These are phyloP conservation scores for Eciton burchellii DNA, from an alignment of 1,140 invertebrate species.

Conservation along the genomic window DNA sequence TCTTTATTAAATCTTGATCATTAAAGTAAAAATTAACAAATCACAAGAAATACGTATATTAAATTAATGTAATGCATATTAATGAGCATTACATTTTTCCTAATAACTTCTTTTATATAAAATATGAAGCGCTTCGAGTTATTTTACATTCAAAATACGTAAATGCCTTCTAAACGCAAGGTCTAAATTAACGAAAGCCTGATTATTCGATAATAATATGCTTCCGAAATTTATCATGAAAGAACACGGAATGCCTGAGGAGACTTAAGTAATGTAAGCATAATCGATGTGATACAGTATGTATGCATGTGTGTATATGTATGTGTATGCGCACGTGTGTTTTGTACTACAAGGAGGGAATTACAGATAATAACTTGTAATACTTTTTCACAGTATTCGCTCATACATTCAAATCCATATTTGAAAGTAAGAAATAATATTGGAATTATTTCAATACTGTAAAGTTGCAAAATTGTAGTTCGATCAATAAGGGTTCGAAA, in stretches of 20 bases:
- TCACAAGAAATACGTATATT: too few species aligned
- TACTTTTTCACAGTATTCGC: slow-evolving; percentile 81
- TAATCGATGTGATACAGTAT: slow-evolving; percentile 49
- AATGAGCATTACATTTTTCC: too few species aligned
- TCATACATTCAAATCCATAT: slow-evolving; percentile 31
- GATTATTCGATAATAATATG: too few species aligned
- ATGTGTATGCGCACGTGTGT: too few species aligned
- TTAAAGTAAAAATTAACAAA: too few species aligned
- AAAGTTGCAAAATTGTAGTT: not conserved
- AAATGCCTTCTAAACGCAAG: too few species aligned
- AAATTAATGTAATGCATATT: too few species aligned
- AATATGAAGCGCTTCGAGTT: too few species aligned
- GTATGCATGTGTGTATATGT: slow-evolving; percentile 49
- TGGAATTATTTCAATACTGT: not conserved
- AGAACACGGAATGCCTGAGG: slow-evolving; percentile 3
- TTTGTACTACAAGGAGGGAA: slow-evolving; percentile 22
- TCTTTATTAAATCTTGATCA: not conserved
- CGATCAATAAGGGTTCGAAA: not conserved
- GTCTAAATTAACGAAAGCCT: too few species aligned
- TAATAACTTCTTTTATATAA: too few species aligned
- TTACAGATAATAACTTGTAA: slow-evolving; percentile 70
- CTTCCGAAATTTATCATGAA: slow-evolving; percentile 9
- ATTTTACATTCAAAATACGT: too few species aligned
- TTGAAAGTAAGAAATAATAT: not conserved
- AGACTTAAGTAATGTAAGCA: slow-evolving; percentile 40